Conservation (phyloP, 2,888 invertebrate species). For the Clistopyga incitator region DNA sequence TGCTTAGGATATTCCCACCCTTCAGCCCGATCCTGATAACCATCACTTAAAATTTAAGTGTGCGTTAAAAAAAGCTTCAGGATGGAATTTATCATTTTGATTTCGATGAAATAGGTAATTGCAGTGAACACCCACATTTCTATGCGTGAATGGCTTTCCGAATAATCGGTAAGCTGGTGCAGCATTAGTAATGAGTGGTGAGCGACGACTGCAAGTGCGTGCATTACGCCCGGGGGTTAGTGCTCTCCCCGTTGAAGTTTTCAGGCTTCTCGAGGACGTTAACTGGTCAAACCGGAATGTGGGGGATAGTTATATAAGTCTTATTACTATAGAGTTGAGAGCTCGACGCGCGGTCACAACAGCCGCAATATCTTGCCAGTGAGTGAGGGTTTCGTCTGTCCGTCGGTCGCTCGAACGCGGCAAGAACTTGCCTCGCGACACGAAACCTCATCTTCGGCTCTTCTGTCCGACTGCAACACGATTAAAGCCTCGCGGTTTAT, state of each 20-base stretch:
- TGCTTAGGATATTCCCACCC: too few species aligned
- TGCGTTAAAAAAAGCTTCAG: too few species aligned
- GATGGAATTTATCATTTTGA: too few species aligned
- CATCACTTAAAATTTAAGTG: too few species aligned
- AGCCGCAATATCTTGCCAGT: conserved; percentile 38
- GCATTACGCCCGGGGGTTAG: conserved; percentile 65
- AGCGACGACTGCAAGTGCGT: conserved; percentile 15
- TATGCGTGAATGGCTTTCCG: neutral
- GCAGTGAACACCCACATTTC: neutral
- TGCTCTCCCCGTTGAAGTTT: conserved; percentile 67
- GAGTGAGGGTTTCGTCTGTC: conserved; percentile 57
- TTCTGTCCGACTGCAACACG: conserved; percentile 1
- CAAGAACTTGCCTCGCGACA: neutral
- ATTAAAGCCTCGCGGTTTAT: conserved; percentile 18
- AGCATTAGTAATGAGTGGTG: neutral
- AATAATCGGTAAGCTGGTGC: conserved; percentile 3
- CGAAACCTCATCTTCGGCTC: neutral
- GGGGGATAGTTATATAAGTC: conserved; percentile 63
- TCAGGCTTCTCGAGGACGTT: conserved; percentile 73
- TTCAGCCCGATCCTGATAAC: too few species aligned
- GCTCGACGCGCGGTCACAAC: conserved; percentile 59
- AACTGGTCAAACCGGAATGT: conserved; percentile 64
- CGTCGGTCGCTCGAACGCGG: conserved; percentile 31
- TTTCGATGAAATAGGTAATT: neutral
- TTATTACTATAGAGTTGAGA: conserved; percentile 23